Base-by-base conservation (phyloP, 2,113 vertebrate genomes). In the Xenopus tropicalis region DNA sequence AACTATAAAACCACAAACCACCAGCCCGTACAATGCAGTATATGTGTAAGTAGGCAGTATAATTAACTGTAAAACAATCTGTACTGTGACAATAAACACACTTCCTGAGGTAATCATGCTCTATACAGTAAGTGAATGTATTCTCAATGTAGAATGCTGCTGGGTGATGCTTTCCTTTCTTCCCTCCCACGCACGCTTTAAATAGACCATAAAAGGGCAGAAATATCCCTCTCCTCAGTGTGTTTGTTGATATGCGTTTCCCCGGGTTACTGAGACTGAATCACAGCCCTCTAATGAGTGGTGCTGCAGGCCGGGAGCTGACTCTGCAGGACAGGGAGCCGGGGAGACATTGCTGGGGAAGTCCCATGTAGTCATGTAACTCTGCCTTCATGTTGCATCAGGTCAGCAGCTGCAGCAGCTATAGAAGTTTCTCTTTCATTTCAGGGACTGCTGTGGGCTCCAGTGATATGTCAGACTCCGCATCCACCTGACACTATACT, bases 151-250 rank as follows among this genome's bases (percentile, higher is more conserved):
- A 14, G 14, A 46, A 46, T 4, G 11, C 14, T 46, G 14, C 44
- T 46, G 44, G 11, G 4, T 29, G 44, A 46, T 46, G 11, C 44
- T 58, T 57, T 61, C 21, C 37, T 44, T 62, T 13, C 37, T 46
- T 21, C n/a, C 61, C 62, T 44, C 62, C 62, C 25, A 72, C 70
- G 63, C 70, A 6, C n/a, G 61, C 71, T 22, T 21, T n/a, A 23
- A 58, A 66, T 43, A 65, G 71, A 56, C 71, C 71, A 72, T 65
- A 72, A 65, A 72, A 57, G 71, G 71, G 21, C 54, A 66, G 24
- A 46, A 16, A 66, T 43, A 65, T 29, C 22, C 9, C 44, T 46
- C 44, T 4, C 44, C 44, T 71, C 46, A 9, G 25, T 57, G 57
- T 65, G 71, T 72, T 72, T 72, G 71, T 63, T 56, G 25, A 29